Conservation (phyloP, 1,140 invertebrate genomes). For the Musca domestica region DNA sequence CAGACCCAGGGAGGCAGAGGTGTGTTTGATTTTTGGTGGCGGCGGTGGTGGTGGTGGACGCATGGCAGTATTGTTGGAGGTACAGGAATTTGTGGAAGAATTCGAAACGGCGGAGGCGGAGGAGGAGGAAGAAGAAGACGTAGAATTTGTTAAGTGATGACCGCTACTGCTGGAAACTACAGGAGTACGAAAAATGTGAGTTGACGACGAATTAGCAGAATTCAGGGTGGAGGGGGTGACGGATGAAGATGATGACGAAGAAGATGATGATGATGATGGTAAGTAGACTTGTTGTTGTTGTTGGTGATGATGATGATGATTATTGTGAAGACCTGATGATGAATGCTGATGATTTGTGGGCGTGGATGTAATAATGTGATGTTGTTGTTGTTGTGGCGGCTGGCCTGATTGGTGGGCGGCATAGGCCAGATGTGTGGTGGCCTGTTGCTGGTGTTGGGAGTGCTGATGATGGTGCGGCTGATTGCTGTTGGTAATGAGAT, state of each 20-base stretch:
- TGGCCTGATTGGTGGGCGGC: slow-evolving; percentile 34
- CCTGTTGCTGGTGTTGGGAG: slow-evolving; percentile 33
- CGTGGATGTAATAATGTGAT: not conserved
- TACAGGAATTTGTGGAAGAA: slow-evolving; percentile 1
- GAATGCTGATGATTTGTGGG: slow-evolving; percentile 25
- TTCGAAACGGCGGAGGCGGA: slow-evolving; percentile 21
- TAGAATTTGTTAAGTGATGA: not conserved
- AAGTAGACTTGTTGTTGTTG: slow-evolving; percentile 24
- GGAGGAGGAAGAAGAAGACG: slow-evolving; percentile 25
- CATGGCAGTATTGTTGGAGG: slow-evolving; percentile 53
- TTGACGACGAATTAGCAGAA: slow-evolving; percentile 33
- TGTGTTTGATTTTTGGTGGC: slow-evolving; percentile 56
- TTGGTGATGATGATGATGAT: slow-evolving; percentile 29
- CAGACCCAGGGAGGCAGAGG: slow-evolving; percentile 39
- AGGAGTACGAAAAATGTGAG: slow-evolving; percentile 49
- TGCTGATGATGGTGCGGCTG: slow-evolving; percentile 14
- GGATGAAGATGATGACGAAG: slow-evolving; percentile 14
- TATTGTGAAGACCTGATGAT: slow-evolving; percentile 32
- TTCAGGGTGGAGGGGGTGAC: not conserved
- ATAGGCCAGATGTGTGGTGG: too few species aligned
- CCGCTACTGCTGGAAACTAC: slow-evolving; percentile 48
- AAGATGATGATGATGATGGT: slow-evolving; percentile 23
- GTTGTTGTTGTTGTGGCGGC: slow-evolving; percentile 22
- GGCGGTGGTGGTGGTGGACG: slow-evolving; percentile 61
- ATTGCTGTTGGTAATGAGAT: slow-evolving; percentile 35